Evolutionary conservation across 1,140 invertebrate genomes (phyloP).

Genomic region (Anadara kagoshimensis): DNA sequence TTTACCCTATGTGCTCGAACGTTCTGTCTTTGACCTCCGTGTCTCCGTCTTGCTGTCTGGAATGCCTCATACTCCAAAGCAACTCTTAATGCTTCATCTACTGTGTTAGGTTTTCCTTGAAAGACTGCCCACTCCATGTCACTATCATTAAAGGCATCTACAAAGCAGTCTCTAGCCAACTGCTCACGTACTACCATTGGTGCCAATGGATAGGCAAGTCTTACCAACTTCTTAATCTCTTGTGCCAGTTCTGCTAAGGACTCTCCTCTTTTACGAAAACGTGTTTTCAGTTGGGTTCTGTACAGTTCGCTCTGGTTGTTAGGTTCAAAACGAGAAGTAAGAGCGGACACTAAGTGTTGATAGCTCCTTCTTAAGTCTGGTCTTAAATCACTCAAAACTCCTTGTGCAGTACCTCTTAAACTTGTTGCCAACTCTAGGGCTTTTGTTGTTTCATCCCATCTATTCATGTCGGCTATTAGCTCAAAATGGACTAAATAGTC

Average conservation of each 20-base stretch:
- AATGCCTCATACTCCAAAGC: constrained; percentile 24
- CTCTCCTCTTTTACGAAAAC: constrained; percentile 17
- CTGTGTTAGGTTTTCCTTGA: constrained; percentile 18
- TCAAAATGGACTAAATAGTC: constrained; percentile 15
- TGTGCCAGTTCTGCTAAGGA: constrained; percentile 28
- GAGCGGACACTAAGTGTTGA: neutral
- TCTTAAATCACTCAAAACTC: constrained; percentile 6
- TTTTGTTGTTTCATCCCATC: constrained; percentile 4
- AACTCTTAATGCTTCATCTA: constrained; percentile 11
- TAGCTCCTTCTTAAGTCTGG: constrained; percentile 3
- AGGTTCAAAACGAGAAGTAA: constrained; percentile 1
- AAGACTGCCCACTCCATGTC: constrained; percentile 35
- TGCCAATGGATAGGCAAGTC: constrained; percentile 14
- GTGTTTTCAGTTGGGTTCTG: neutral
- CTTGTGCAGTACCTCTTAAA: constrained; percentile 6
- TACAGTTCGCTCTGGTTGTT: constrained; percentile 8
- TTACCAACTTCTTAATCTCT: constrained; percentile 24
- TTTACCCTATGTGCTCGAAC: too few species aligned
- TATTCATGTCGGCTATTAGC: constrained; percentile 1
- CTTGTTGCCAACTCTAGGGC: constrained; percentile 7
- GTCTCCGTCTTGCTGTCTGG: neutral
- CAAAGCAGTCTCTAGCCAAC: constrained; percentile 7
- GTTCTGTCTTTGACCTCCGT: too few species aligned
- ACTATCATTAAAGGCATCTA: constrained; percentile 27
- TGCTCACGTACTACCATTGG: neutral